Evolutionary conservation across 2,888 invertebrate genomes (phyloP).

Genomic region (Vannuccia rotundouncinata): DNA sequence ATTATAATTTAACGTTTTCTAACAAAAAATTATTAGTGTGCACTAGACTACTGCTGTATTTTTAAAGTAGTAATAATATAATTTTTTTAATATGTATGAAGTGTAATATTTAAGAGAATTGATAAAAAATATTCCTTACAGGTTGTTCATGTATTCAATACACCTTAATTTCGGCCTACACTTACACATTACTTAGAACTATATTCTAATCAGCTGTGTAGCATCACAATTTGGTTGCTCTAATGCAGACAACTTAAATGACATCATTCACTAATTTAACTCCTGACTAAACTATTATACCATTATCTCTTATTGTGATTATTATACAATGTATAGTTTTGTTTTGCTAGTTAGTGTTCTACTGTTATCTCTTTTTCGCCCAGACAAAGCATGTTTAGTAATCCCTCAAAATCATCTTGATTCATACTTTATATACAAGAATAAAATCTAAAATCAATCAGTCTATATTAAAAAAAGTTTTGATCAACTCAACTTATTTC

Average conservation of each 20-base stretch:
- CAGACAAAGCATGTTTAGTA: constrained; percentile 17
- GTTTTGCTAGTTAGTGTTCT: constrained; percentile 9
- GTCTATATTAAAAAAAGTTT: not conserved
- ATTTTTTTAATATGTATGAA: not conserved
- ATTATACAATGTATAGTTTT: constrained; percentile 11
- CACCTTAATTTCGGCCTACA: not conserved
- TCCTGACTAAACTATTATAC: not conserved
- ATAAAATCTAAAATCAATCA: not conserved
- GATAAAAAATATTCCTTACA: not conserved
- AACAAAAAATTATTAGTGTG: not conserved
- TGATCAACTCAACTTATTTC: constrained; percentile 1
- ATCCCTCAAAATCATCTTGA: not conserved
- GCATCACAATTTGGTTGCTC: not conserved
- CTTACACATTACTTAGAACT: not conserved
- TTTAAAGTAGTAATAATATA: not conserved
- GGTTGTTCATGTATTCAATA: constrained; percentile 4
- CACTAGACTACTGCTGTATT: constrained; percentile 11
- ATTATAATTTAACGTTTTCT: no score
- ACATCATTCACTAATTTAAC: not conserved
- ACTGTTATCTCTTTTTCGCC: not conserved
- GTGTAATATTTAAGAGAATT: no score
- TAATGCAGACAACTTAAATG: not conserved
- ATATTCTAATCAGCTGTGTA: not conserved
- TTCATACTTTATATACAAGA: not conserved
- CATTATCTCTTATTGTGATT: constrained; percentile 2